A percentile compares a stretch with the other conserved stretches of the same genome.
Conservation (phyloP, 2,797 vertebrate genomes). For the Furcifer pardalis region DNA sequence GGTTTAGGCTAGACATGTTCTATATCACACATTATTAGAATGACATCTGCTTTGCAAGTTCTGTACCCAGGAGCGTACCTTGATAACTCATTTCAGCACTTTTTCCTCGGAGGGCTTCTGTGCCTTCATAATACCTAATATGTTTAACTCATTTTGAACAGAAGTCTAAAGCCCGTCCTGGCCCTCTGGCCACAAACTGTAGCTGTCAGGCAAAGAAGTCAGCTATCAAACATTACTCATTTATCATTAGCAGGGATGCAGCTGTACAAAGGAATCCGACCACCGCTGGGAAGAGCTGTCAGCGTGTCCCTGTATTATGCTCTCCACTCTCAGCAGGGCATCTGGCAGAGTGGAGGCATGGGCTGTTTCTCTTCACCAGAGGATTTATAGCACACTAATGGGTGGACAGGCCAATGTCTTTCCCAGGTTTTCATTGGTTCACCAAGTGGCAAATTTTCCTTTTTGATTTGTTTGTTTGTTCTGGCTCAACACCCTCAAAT, state of each 20-base stretch:
- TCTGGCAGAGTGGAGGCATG: conserved; percentile 71
- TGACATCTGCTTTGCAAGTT: conserved; percentile 93
- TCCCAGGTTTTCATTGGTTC: conserved; percentile 47
- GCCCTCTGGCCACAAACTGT: conserved; percentile 89
- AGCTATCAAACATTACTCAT: conserved; percentile 84
- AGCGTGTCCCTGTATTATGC: conserved; percentile 77
- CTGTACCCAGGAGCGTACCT: conserved; percentile 89
- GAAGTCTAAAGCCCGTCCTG: conserved; percentile 83
- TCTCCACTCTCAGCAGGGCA: conserved; percentile 75
- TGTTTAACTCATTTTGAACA: conserved; percentile 84
- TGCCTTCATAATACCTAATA: conserved; percentile 84
- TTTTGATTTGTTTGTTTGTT: not conserved
- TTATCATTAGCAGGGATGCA: conserved; percentile 83
- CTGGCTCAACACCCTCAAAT: not conserved
- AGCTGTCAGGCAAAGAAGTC: conserved; percentile 84
- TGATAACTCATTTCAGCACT: conserved; percentile 87
- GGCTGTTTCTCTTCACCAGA: conserved; percentile 60
- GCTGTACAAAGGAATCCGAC: conserved; percentile 81
- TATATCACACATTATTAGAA: conserved; percentile 96
- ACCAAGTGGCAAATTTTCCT: conserved; percentile 51
- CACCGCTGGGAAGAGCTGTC: conserved; percentile 80
- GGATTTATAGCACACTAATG: conserved; percentile 71
- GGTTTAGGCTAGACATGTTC: conserved; percentile 89
- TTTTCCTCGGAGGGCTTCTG: conserved; percentile 80
- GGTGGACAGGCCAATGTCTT: conserved; percentile 46